phyloP scores from a whole-genome alignment of 1,140 invertebrate species.

The Magallana ariakensis region DNA sequence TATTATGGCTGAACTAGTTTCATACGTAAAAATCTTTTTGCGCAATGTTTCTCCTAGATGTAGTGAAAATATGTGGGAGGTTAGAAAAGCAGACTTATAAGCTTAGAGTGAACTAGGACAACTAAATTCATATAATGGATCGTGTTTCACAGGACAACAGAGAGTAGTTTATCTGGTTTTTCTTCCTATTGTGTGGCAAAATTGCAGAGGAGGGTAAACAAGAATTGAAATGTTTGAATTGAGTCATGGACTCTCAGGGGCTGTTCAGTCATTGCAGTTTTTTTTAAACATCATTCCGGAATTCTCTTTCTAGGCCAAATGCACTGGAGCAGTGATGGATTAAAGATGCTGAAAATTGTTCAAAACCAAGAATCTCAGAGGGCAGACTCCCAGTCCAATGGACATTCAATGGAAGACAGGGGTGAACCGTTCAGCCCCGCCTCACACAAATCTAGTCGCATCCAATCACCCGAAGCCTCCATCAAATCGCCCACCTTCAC shows the following conservation, averaged over 20 bases:
- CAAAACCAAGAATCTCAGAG: constrained; percentile 26
- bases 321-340: constrained; percentile 32
- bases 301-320: constrained; percentile 13
- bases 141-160: background rate
- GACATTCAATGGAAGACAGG: background rate
- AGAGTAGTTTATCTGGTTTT: constrained; percentile 7
- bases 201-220: background rate
- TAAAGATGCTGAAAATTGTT: constrained; percentile 33
- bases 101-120: background rate
- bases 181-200: background rate
- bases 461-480: background rate
- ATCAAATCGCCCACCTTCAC: background rate
- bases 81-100: background rate
- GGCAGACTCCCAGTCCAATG: background rate
- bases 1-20: background rate
- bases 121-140: background rate
- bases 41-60: background rate
- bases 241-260: background rate
- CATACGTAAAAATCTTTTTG: background rate
- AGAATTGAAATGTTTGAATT: background rate
- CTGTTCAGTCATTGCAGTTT: too few relatives aligned
- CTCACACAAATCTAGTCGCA: constrained; percentile 29
- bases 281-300: too few relatives aligned
- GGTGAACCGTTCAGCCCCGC: background rate
- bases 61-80: background rate